phyloP scores from a whole-genome alignment of 2,888 invertebrate species.

The Conops quadrifasciatus region DNA sequence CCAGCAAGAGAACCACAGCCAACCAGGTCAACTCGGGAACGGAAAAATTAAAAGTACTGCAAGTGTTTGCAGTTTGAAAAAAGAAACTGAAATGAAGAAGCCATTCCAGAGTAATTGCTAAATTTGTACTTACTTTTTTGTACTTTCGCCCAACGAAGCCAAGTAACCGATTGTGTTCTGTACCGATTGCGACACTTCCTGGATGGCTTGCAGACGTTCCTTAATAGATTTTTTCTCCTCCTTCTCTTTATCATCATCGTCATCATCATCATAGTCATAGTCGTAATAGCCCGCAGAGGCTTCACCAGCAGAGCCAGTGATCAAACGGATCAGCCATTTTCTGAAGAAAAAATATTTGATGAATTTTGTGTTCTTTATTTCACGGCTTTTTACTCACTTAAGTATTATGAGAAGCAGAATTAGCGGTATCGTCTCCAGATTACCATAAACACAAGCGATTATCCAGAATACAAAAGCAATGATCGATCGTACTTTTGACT shows the following conservation, averaged over 20 bases:
- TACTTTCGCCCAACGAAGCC: constrained; percentile 91
- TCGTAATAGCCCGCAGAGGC: constrained; percentile 65
- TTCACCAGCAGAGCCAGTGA: constrained; percentile 59
- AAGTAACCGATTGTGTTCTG: constrained; percentile 95
- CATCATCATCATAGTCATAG: constrained; percentile 79
- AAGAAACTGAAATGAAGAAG: not conserved
- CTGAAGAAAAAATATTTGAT: constrained; percentile 45
- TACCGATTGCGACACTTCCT: constrained; percentile 96
- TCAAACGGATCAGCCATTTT: constrained; percentile 63
- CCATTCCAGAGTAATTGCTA: not conserved
- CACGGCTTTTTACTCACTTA: constrained; percentile 67
- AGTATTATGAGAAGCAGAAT: constrained; percentile 80
- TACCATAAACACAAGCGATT: constrained; percentile 89
- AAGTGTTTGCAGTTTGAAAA: not conserved
- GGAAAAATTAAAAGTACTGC: constrained; percentile 94
- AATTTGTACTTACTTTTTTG: constrained; percentile 84
- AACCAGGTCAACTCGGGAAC: constrained; percentile 95
- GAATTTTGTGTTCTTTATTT: not conserved
- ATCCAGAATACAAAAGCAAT: constrained; percentile 87
- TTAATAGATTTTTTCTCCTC: constrained; percentile 96
- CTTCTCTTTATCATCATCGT: constrained; percentile 91
- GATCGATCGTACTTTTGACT: constrained; percentile 85
- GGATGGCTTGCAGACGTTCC: constrained; percentile 92
- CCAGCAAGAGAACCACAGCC: constrained; percentile 80
- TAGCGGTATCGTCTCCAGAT: constrained; percentile 93